Percentiles rank a stretch among this genome's conserved stretches.
Conservation (phyloP, 2,888 invertebrate genomes). For the Ophion ventricosus region DNA sequence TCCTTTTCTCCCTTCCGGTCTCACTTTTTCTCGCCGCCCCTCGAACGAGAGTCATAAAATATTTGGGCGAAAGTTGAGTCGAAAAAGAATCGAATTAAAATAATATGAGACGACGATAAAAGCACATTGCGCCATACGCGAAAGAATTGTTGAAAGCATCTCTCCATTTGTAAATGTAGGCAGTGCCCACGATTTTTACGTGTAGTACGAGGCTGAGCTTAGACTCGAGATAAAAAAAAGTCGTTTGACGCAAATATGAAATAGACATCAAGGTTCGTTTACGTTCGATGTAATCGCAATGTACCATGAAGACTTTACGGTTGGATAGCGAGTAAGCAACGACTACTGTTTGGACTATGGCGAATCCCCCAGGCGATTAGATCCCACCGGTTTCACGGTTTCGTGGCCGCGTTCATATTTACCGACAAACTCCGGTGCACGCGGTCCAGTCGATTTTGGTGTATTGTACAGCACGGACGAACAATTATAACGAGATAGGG, state of each 20-base stretch:
- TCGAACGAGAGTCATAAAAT: slow-evolving; percentile 19
- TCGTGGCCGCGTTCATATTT: background rate
- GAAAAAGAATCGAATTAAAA: background rate
- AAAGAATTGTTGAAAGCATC: background rate
- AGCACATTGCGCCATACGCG: background rate
- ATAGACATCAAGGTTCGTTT: background rate
- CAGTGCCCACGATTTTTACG: background rate
- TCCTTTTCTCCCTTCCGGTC: background rate
- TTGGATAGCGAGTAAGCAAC: slow-evolving; percentile 20
- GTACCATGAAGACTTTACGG: slow-evolving; percentile 26
- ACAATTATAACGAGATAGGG: slow-evolving; percentile 62
- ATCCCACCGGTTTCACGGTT: slow-evolving; percentile 43
- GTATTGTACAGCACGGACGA: slow-evolving; percentile 55
- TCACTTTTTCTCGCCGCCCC: background rate
- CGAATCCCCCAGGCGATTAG: slow-evolving; percentile 34
- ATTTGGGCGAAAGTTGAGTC: slow-evolving; percentile 33
- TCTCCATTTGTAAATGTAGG: background rate
- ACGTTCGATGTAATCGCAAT: slow-evolving; percentile 7
- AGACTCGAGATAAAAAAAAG: background rate
- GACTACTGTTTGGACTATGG: slow-evolving; percentile 18
- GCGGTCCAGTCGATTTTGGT: slow-evolving; percentile 42
- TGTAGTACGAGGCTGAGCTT: background rate
- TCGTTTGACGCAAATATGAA: background rate
- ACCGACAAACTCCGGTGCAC: slow-evolving; percentile 18
- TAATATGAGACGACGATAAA: background rate